A percentile compares a stretch with the other conserved stretches of the same genome.
Evolutionary conservation across 2,797 vertebrate genomes (phyloP).

Genomic region (Acridotheres tristis): DNA sequence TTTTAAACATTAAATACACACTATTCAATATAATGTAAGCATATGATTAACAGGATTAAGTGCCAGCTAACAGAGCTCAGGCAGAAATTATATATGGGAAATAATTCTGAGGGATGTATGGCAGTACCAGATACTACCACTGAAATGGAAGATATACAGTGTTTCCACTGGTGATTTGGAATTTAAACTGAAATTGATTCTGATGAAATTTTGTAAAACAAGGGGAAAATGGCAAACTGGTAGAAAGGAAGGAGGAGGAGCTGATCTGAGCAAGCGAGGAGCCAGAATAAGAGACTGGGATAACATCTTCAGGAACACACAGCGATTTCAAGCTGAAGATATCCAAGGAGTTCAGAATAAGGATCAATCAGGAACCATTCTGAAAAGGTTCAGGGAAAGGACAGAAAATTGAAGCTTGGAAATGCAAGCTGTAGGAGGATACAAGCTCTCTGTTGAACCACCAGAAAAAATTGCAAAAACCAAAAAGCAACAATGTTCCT

Average conservation of each 20-base stretch:
- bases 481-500: neutral
- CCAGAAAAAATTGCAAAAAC: neutral
- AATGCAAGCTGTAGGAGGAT: accelerated
- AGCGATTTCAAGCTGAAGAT: neutral
- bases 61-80: neutral
- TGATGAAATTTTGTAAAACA: neutral
- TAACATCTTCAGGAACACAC: neutral
- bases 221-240: neutral
- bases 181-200: neutral
- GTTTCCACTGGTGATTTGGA: neutral
- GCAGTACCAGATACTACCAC: neutral
- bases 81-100: neutral
- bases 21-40: neutral
- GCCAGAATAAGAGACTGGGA: neutral
- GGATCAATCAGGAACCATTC: neutral
- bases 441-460: neutral
- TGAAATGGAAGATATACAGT: neutral
- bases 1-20: neutral
- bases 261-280: neutral
- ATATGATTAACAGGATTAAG: neutral
- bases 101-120: neutral
- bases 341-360: neutral
- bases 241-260: neutral
- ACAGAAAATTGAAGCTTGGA: neutral
- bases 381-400: neutral